These are phyloP conservation scores for Myioborus miniatus DNA, from an alignment of 2,797 vertebrate species.

Conservation along the genomic window DNA sequence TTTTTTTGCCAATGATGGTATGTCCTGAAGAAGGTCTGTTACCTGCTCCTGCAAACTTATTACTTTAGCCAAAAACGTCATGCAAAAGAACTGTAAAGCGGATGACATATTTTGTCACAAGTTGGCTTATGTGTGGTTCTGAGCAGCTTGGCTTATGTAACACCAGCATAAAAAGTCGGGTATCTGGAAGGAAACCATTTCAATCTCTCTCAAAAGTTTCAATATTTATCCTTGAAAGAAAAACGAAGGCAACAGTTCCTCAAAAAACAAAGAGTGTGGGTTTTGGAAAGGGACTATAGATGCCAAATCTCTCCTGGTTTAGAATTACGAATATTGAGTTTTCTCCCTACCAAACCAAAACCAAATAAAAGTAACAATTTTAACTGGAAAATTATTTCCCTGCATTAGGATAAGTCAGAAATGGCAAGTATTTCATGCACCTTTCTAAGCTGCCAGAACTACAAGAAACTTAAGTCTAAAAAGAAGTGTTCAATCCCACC, in stretches of 20 bases:
- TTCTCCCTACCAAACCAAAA: not conserved
- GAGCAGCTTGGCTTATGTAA: not conserved
- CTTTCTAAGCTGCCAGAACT: not conserved
- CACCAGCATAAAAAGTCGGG: not conserved
- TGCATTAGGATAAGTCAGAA: not conserved
- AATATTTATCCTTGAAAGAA: not conserved
- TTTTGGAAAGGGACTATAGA: not conserved
- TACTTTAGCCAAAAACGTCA: not conserved
- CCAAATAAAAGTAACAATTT: not conserved
- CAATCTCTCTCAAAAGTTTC: not conserved
- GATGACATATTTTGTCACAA: not conserved
- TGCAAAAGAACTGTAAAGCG: rapidly evolving
- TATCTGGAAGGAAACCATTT: rapidly evolving
- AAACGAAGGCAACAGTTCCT: not conserved
- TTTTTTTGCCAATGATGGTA: rapidly evolving
- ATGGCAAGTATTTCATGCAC: rapidly evolving
- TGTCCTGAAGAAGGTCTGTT: not conserved
- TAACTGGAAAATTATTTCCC: not conserved
- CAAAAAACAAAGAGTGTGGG: rapidly evolving
- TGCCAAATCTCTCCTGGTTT: rapidly evolving
- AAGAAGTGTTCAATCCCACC: rapidly evolving
- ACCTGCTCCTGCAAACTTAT: not conserved
- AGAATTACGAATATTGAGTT: not conserved
- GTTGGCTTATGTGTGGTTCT: rapidly evolving
- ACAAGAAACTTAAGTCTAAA: not conserved